Conservation (phyloP, 1,140 invertebrate genomes). For the Ceratina japonica region DNA sequence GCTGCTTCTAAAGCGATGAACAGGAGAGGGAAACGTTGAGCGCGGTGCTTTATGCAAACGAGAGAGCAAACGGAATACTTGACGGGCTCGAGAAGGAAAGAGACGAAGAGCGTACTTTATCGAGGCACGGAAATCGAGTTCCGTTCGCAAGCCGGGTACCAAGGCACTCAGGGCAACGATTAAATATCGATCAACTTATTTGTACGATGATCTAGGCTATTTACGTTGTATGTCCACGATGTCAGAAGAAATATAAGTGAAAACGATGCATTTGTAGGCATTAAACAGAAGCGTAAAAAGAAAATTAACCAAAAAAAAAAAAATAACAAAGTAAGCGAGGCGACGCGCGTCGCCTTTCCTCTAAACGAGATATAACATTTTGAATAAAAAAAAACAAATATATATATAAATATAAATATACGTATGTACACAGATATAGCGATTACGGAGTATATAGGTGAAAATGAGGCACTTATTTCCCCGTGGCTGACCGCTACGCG, state of each 20-base stretch:
- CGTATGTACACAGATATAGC: conserved; percentile 6
- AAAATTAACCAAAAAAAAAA: not conserved
- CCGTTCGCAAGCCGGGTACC: conserved; percentile 65
- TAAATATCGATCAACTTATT: conserved; percentile 68
- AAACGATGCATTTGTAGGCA: conserved; percentile 50
- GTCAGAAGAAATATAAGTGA: conserved; percentile 42
- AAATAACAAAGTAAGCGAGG: conserved; percentile 36
- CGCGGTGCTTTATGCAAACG: not conserved
- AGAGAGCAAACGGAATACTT: not conserved
- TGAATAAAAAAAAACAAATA: conserved; percentile 51
- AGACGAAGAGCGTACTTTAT: conserved; percentile 1
- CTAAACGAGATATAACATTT: conserved; percentile 46
- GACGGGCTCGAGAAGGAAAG: not conserved
- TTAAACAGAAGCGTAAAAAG: conserved; percentile 12
- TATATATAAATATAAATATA: conserved; percentile 20
- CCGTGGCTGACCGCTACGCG: not conserved
- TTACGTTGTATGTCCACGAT: conserved; percentile 60
- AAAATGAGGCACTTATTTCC: conserved; percentile 18
- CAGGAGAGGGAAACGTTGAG: not conserved
- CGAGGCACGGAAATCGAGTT: conserved; percentile 52
- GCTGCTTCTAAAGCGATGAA: conserved; percentile 28
- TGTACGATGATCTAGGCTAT: conserved; percentile 67
- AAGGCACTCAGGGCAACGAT: conserved; percentile 72
- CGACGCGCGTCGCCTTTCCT: conserved; percentile 30
- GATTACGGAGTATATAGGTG: conserved; percentile 41